phyloP scores from a whole-genome alignment of 2,797 vertebrate species.

The Eulemur coronatus region DNA sequence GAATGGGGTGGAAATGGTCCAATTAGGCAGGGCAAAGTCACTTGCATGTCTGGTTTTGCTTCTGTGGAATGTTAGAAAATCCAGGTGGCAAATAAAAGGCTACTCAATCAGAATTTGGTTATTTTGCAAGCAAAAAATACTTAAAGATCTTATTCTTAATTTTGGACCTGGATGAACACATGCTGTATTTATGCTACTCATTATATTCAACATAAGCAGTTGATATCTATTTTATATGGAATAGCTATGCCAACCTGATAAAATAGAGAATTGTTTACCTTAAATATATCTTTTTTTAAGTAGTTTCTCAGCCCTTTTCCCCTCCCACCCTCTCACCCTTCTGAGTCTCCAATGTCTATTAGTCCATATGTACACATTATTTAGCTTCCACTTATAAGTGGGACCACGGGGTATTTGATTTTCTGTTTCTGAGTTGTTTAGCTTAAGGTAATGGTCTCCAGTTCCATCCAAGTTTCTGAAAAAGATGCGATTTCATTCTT shows the following conservation, averaged over 20 bases:
- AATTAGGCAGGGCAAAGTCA: not conserved
- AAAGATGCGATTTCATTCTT: no score
- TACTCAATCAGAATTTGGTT: not conserved
- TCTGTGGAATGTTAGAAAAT: not conserved
- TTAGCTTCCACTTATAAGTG: no score
- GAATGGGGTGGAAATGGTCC: not conserved
- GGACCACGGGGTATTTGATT: no score
- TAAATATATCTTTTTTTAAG: not conserved
- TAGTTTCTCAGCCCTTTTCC: no score
- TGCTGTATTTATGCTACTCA: not conserved
- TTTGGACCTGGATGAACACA: not conserved
- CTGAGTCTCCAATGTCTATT: no score
- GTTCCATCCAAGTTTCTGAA: no score
- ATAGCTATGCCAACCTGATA: not conserved
- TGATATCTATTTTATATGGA: not conserved
- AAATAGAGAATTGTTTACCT: not conserved
- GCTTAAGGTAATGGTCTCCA: no score
- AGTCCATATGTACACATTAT: no score
- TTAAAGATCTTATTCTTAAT: not conserved
- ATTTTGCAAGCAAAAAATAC: not conserved
- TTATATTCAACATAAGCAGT: not conserved
- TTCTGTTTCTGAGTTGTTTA: no score
- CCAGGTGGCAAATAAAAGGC: not conserved
- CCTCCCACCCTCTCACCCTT: no score
- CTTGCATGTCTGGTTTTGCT: not conserved